Conservation (phyloP, 1,140 invertebrate genomes). For the Drosophila arawakana region DNA sequence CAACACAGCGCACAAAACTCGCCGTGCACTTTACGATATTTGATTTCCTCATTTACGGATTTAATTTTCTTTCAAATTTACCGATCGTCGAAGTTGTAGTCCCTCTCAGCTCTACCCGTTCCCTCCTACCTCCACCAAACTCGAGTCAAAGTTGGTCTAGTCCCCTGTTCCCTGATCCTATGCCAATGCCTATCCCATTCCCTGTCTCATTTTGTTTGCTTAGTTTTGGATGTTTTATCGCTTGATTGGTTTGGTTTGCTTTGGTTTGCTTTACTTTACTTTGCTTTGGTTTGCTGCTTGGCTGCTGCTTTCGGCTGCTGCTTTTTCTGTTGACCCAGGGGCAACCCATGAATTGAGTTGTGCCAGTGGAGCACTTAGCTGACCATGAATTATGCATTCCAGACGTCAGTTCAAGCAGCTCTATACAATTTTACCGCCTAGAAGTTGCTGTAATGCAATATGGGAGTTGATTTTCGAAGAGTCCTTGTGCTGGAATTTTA, state of each 20-base stretch:
- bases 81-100: constrained; percentile 49
- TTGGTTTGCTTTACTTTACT: constrained; percentile 22
- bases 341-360: constrained; percentile 62
- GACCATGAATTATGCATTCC: constrained; percentile 25
- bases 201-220: constrained; percentile 63
- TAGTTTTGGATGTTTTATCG: constrained; percentile 81
- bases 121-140: constrained; percentile 19
- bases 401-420: not conserved
- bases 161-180: constrained; percentile 6
- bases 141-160: constrained; percentile 42
- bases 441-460: not conserved
- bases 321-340: constrained; percentile 61
- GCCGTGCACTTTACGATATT: constrained; percentile 80
- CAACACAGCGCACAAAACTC: constrained; percentile 57
- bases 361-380: constrained; percentile 32
- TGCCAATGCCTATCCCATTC: constrained; percentile 1
- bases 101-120: constrained; percentile 53
- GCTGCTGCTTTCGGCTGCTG: constrained; percentile 22
- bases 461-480: too few species aligned
- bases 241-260: constrained; percentile 64
- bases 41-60: constrained; percentile 83
- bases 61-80: constrained; percentile 83
- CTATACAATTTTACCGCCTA: not conserved
- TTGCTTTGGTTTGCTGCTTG: constrained; percentile 66
- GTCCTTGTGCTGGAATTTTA: too few species aligned